Percentiles rank a stretch among this genome's conserved stretches.
These are phyloP conservation scores for Teleiodes luculella DNA, from an alignment of 2,888 invertebrate genomes.

Conservation along the genomic window DNA sequence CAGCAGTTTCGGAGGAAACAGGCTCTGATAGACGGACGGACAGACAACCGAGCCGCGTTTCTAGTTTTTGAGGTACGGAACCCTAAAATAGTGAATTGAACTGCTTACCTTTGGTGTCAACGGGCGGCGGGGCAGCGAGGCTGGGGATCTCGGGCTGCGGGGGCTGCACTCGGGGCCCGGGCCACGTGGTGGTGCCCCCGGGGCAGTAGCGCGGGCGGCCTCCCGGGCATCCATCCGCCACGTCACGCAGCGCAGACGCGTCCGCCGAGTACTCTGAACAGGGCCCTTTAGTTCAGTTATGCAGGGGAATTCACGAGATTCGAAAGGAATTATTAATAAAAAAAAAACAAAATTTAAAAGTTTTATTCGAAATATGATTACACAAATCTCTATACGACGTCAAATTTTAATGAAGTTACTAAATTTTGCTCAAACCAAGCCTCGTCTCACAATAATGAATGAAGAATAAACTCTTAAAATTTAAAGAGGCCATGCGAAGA, in stretches of 20 bases:
- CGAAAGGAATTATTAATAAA: neutral
- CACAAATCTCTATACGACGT: no score
- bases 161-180: constrained; percentile 73
- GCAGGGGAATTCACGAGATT: neutral
- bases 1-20: no score
- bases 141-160: constrained; percentile 68
- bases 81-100: neutral
- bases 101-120: constrained; percentile 71
- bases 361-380: neutral
- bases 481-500: no score
- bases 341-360: no score
- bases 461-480: no score
- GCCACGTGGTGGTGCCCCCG: constrained; percentile 74
- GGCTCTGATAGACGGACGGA: no score
- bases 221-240: constrained; percentile 74
- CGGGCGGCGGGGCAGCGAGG: constrained; percentile 57
- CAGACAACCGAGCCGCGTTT: no score
- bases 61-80: no score
- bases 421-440: no score
- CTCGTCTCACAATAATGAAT: no score
- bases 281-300: neutral
- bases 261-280: constrained; percentile 69
- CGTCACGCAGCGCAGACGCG: constrained; percentile 68
- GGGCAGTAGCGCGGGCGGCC: constrained; percentile 79
- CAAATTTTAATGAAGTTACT: no score